Evolutionary conservation across 2,797 vertebrate genomes (phyloP).

Genomic region (Eulemur coronatus): DNA sequence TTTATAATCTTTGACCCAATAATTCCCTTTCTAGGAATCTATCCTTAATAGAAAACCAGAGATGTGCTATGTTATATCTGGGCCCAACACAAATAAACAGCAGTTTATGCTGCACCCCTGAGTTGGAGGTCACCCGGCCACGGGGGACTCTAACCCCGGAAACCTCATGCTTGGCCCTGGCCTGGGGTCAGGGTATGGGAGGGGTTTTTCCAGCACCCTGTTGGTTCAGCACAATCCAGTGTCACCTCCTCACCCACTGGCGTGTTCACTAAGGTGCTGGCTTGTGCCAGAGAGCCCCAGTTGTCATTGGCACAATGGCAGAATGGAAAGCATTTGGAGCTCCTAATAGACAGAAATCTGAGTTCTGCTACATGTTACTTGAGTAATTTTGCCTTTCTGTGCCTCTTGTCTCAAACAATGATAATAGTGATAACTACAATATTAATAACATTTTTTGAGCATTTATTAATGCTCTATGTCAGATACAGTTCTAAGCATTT

Average conservation of each 20-base stretch:
- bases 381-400: background rate
- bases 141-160: background rate
- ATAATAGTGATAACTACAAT: background rate
- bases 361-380: background rate
- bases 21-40: background rate
- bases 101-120: background rate
- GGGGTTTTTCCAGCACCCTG: background rate
- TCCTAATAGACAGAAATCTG: background rate
- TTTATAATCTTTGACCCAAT: background rate
- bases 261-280: background rate
- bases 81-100: too few species aligned
- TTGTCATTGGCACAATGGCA: background rate
- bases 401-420: background rate
- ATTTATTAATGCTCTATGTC: background rate
- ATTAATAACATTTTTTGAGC: background rate
- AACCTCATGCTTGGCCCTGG: background rate
- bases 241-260: background rate
- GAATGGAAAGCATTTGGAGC: background rate
- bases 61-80: background rate
- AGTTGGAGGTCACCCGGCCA: background rate
- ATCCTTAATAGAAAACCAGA: background rate
- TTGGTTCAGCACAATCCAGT: background rate
- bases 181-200: fast-evolving
- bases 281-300: background rate
- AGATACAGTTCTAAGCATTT: background rate